Evolutionary conservation across 2,888 invertebrate genomes (phyloP).

Genomic region (Acanthopleura granulata): DNA sequence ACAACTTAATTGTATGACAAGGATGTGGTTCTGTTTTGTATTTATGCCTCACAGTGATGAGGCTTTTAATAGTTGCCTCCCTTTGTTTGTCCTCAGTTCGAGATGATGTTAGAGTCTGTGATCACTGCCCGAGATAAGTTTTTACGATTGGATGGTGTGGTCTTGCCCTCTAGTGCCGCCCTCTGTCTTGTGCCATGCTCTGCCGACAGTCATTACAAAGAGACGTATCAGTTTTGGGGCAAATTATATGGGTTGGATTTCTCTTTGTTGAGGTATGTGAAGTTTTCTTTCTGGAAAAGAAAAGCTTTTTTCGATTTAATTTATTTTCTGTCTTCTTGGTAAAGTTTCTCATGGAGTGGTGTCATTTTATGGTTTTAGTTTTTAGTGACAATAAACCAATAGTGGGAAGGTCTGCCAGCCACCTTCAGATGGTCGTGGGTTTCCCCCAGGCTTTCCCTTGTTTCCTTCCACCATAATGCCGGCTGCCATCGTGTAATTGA

Average conservation of each 20-base stretch:
- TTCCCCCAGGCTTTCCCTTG: too few species aligned
- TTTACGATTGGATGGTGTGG: conserved; percentile 71
- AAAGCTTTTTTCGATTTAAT: neutral
- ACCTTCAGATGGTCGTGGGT: too few species aligned
- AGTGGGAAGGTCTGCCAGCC: too few species aligned
- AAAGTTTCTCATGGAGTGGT: too few species aligned
- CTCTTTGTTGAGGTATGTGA: conserved; percentile 38
- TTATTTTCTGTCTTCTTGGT: neutral
- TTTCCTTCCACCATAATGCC: too few species aligned
- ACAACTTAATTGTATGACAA: too few species aligned
- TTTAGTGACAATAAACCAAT: too few species aligned
- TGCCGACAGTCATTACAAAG: conserved; percentile 71
- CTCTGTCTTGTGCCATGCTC: conserved; percentile 46
- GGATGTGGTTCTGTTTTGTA: too few species aligned
- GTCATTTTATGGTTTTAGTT: too few species aligned
- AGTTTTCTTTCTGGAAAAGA: neutral
- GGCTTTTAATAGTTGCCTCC: too few species aligned
- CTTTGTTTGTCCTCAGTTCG: conserved; percentile 41
- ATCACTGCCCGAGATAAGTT: conserved; percentile 45
- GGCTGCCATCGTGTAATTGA: neutral
- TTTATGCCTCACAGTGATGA: too few species aligned
- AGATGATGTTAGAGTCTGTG: conserved; percentile 53
- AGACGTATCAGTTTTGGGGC: conserved; percentile 82
- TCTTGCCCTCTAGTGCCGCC: conserved; percentile 48
- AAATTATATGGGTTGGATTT: conserved; percentile 87